Evolutionary conservation across 2,888 invertebrate species (phyloP), one percentile per base, ranked within the genome.

Genomic region (Cylloceria caligata): DNA sequence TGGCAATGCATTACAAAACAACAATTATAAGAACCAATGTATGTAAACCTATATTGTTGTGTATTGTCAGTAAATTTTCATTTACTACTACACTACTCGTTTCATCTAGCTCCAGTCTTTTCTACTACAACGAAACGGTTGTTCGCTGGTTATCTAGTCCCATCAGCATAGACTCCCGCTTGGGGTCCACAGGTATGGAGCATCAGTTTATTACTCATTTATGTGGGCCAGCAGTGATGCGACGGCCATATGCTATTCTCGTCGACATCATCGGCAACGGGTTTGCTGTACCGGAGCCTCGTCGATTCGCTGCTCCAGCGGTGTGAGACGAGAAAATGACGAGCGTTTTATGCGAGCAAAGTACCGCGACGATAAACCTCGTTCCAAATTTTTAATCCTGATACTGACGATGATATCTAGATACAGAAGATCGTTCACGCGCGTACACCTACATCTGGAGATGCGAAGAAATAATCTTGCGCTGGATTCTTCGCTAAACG

Each of bases 201-300:
- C 30, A n/a, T 0, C 55, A 49, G 47, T 57, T 86, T 80, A 86
- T 83, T 84, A 84, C 73, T 85, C 79, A 83, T 86, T 82, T 86
- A 89, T 89, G 84, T 89, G 81, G 89, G 89, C 86, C 89, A 87
- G 74, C 55, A 64, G 69, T 62, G 78, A 81, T 60, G 82, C 86
- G 84, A 80, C 69, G 52, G 72, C 86, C 87, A 87, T 68, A 87
- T 87, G 86, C 81, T 79, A 55, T 74, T 60, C 52, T 36, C 67
- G 36, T n/a, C 30, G 34, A 16, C 42, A 19, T 24, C 19, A 27
- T 64, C 52, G 36, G 45, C 64, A 69, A 76, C 52, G 19, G 45
- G 36, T 36, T 55, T 27, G 30, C 24, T 57, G n/a, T 30, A 30
- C 45, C 0, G 55, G 21, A 69, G 39, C 27, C 34, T 62, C 27